Evolutionary conservation across 23 tunicate genomes (phyloP).

Genomic region (Ciona savignyi): DNA sequence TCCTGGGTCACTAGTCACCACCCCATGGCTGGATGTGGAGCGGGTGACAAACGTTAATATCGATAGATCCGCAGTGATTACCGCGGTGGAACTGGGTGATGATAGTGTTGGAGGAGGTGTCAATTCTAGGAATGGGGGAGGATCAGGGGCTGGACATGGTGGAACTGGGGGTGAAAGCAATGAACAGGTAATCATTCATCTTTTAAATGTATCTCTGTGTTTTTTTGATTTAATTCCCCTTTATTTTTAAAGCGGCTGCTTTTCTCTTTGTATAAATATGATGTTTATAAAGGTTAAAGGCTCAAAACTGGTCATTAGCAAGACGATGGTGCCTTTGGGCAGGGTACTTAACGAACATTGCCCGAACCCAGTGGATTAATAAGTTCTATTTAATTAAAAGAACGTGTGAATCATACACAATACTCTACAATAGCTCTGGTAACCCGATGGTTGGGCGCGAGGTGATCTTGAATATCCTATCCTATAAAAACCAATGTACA

Average conservation of each 20-base stretch:
- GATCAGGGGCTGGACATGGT: conserved; percentile 27
- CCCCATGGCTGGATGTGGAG: conserved; percentile 17
- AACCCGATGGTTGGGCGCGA: too few species aligned
- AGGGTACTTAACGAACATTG: too few species aligned
- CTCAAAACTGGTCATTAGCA: too few species aligned
- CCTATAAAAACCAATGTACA: too few species aligned
- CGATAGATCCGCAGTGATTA: conserved; percentile 14
- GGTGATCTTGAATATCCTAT: too few species aligned
- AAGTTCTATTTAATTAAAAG: too few species aligned
- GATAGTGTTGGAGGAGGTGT: conserved; percentile 21
- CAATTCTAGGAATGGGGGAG: conserved; percentile 10
- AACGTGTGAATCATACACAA: too few species aligned
- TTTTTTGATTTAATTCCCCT: not conserved
- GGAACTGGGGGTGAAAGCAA: conserved; percentile 20
- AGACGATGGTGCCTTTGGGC: too few species aligned
- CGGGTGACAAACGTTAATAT: conserved; percentile 4
- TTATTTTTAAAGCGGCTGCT: not conserved
- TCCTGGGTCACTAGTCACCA: conserved; percentile 9
- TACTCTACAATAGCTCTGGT: too few species aligned
- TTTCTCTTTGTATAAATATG: too few species aligned
- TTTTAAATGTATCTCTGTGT: not conserved
- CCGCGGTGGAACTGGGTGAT: conserved; percentile 13
- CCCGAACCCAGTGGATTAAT: too few species aligned
- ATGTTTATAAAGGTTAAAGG: too few species aligned
- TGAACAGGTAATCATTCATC: not conserved